A percentile compares a stretch with the other conserved stretches of the same genome.
phyloP scores from a whole-genome alignment of 2,113 vertebrate species.

The Apodemus speciosus region DNA sequence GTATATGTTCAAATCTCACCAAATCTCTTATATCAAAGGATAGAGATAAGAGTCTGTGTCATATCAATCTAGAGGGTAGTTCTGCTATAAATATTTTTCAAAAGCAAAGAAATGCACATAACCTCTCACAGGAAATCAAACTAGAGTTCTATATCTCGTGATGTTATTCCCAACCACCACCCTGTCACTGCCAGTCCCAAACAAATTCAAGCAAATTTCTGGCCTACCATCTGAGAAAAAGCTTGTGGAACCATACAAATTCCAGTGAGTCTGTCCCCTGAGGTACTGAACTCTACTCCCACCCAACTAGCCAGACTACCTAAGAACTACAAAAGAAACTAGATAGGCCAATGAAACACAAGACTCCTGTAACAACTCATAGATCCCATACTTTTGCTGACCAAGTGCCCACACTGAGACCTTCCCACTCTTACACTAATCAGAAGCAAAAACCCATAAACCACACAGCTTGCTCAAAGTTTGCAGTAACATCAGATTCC shows the following conservation, averaged over 20 bases:
- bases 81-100: neutral
- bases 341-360: conserved; percentile 1
- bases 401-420: conserved; percentile 14
- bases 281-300: conserved; percentile 21
- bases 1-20: neutral
- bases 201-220: neutral
- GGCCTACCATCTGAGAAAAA: neutral
- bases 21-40: neutral
- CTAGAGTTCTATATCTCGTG: neutral
- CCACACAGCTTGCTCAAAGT: conserved; percentile 52
- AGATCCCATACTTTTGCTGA: neutral
- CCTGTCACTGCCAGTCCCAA: neutral
- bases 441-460: conserved; percentile 65
- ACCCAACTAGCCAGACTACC: conserved; percentile 14
- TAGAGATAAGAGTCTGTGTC: neutral
- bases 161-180: neutral
- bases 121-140: neutral
- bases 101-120: conserved; percentile 20
- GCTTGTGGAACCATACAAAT: conserved; percentile 1
- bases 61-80: neutral
- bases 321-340: conserved; percentile 8
- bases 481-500: conserved; percentile 56
- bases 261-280: neutral
- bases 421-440: conserved; percentile 10
- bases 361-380: neutral